Evolutionary conservation across 1,140 invertebrate genomes (phyloP).

Genomic region (Bactericera cockerelli): DNA sequence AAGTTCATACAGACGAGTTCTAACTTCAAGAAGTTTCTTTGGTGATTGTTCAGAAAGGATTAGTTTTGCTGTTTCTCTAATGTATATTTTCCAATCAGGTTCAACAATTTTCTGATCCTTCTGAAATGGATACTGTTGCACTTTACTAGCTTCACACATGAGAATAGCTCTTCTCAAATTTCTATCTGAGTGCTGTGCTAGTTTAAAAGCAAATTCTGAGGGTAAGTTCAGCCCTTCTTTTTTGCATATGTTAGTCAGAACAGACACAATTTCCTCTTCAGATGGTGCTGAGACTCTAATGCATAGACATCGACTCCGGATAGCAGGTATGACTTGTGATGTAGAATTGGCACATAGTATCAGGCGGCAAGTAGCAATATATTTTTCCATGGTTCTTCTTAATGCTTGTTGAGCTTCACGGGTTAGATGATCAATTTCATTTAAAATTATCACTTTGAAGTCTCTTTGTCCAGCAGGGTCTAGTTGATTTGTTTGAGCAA

Average conservation of each 20-base stretch:
- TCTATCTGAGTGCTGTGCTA: constrained; percentile 65
- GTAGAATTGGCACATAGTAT: constrained; percentile 91
- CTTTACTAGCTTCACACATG: constrained; percentile 86
- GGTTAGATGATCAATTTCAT: constrained; percentile 89
- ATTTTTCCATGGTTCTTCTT: constrained; percentile 98
- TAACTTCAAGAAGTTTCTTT: constrained; percentile 63
- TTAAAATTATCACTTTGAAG: constrained; percentile 93
- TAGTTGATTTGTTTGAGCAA: constrained; percentile 89
- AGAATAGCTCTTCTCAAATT: constrained; percentile 89
- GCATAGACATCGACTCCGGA: constrained; percentile 82
- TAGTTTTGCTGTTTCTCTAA: constrained; percentile 71
- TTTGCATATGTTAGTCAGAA: constrained; percentile 55
- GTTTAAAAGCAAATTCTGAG: constrained; percentile 52
- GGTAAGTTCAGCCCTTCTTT: constrained; percentile 74
- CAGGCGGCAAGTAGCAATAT: constrained; percentile 84
- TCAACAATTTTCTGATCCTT: constrained; percentile 63
- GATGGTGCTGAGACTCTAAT: constrained; percentile 81
- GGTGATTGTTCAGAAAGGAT: constrained; percentile 81
- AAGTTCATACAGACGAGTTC: constrained; percentile 82
- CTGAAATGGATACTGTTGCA: constrained; percentile 81
- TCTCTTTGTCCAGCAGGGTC: constrained; percentile 70
- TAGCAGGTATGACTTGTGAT: constrained; percentile 87
- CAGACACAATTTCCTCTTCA: constrained; percentile 52
- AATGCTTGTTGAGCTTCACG: constrained; percentile 97
- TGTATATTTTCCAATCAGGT: constrained; percentile 86